Conservation (phyloP, 2,888 invertebrate genomes). For the Sesamia inferens region DNA sequence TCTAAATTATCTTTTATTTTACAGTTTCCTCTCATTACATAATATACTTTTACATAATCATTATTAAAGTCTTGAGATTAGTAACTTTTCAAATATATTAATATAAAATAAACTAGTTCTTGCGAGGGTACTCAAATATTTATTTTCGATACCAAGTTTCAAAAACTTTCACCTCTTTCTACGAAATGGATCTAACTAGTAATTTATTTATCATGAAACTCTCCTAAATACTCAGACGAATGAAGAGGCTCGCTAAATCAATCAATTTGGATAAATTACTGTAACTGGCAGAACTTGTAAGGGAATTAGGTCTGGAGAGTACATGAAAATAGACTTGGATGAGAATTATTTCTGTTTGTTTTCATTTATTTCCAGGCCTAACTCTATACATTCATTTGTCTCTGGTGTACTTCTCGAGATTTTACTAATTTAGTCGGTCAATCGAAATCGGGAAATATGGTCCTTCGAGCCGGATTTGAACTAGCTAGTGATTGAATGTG, state of each 20-base stretch:
- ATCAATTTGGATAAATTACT: slow-evolving; percentile 33
- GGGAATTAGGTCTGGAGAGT: slow-evolving; percentile 3
- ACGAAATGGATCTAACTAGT: not conserved
- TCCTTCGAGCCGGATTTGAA: slow-evolving; percentile 1
- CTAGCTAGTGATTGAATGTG: not conserved
- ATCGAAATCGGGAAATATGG: not conserved
- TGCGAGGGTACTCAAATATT: not conserved
- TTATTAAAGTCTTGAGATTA: too few relatives aligned
- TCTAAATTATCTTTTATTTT: too few relatives aligned
- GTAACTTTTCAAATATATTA: too few relatives aligned
- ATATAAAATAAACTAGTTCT: not conserved
- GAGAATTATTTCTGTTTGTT: not conserved
- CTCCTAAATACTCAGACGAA: not conserved
- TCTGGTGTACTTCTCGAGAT: not conserved
- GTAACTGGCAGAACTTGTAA: slow-evolving; percentile 23
- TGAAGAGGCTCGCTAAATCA: slow-evolving; percentile 26
- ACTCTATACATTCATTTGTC: not conserved
- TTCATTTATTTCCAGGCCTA: not conserved
- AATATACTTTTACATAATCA: too few relatives aligned
- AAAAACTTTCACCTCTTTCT: not conserved
- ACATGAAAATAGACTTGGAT: slow-evolving; percentile 10
- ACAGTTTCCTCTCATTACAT: too few relatives aligned
- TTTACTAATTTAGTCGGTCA: not conserved
- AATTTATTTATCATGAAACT: slow-evolving; percentile 8
- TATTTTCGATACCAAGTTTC: not conserved